Conservation (phyloP, 2,888 invertebrate species). For the Lamellibrachia columna region DNA sequence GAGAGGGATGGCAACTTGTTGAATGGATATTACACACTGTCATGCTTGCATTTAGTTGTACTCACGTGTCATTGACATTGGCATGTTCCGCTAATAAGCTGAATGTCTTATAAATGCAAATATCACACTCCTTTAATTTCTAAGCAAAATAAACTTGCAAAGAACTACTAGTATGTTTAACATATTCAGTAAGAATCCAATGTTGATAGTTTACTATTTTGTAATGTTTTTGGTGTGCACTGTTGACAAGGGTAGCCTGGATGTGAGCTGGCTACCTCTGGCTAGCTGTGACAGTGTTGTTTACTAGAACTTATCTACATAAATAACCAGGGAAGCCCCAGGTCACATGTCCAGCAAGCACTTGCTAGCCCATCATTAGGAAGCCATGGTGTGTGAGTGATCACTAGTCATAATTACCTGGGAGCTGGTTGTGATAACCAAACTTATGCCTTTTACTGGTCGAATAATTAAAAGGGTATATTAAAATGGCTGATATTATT, state of each 20-base stretch:
- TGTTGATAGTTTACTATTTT: not conserved
- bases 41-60: not conserved
- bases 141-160: not conserved
- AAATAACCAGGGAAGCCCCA: not conserved
- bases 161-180: not conserved
- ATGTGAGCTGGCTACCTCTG: not conserved
- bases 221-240: not conserved
- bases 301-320: not conserved
- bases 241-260: too few relatives aligned
- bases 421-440: not conserved
- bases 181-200: not conserved
- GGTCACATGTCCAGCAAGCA: not conserved
- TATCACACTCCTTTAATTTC: not conserved
- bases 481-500: too few relatives aligned
- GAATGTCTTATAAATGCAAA: not conserved
- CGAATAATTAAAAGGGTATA: too few relatives aligned
- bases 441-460: too few relatives aligned
- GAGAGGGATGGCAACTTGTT: not conserved
- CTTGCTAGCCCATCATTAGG: not conserved
- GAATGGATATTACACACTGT: not conserved
- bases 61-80: not conserved
- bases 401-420: not conserved
- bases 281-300: not conserved
- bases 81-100: not conserved
- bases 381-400: not conserved